A percentile compares a stretch with the other conserved stretches of the same genome.
These are phyloP conservation scores for Clitarchus hookeri DNA, from an alignment of 2,888 invertebrate genomes.

Conservation along the genomic window DNA sequence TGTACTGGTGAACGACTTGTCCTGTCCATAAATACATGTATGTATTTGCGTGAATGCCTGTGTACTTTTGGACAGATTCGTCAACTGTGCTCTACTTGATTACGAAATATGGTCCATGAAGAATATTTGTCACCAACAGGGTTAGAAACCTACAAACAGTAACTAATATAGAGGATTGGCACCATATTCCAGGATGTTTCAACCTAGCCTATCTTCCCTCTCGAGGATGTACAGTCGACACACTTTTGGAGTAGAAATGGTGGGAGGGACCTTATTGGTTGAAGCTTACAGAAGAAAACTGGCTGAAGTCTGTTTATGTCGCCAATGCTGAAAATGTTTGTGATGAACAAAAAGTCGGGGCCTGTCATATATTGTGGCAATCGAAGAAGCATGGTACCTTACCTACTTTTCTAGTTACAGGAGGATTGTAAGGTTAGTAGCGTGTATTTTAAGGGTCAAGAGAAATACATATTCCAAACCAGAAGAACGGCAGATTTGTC, in stretches of 20 bases:
- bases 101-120: conserved; percentile 42
- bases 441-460: too few species aligned
- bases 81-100: conserved; percentile 43
- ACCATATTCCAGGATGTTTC: conserved; percentile 41
- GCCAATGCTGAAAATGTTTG: too few species aligned
- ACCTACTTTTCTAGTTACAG: too few species aligned
- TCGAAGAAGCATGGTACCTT: too few species aligned
- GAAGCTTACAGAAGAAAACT: too few species aligned
- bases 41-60: conserved; percentile 17
- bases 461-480: too few species aligned
- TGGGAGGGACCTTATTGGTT: conserved; percentile 38
- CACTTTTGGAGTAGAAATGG: conserved; percentile 38
- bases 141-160: conserved; percentile 35
- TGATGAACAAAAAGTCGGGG: too few species aligned
- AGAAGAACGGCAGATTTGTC: too few species aligned
- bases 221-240: conserved; percentile 34
- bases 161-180: conserved; percentile 34
- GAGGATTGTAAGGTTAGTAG: too few species aligned
- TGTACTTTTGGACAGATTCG: conserved; percentile 40
- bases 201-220: conserved; percentile 46
- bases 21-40: not conserved
- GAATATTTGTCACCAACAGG: too few species aligned
- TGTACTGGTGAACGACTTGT: conserved; percentile 38
- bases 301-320: too few species aligned
- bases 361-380: too few species aligned